Evolutionary conservation across 2,797 vertebrate genomes (phyloP).

Genomic region (Tenualosa ilisha): DNA sequence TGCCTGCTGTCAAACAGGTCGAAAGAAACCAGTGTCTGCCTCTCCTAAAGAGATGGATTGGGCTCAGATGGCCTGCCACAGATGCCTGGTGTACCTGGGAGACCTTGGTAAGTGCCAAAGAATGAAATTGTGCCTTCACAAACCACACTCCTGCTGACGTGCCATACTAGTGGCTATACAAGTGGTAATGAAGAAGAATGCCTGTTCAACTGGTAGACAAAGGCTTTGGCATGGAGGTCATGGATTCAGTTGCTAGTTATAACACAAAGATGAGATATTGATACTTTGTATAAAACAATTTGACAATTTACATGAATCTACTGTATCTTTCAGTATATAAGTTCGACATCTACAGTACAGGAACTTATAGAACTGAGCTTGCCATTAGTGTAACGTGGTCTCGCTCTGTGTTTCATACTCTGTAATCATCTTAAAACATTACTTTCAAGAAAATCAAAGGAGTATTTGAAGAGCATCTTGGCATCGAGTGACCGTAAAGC

Average conservation of each 20-base stretch:
- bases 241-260: neutral
- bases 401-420: neutral
- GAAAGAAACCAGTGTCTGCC: slow-evolving; percentile 91
- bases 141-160: neutral
- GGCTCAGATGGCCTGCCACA: slow-evolving; percentile 97
- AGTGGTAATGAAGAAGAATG: neutral
- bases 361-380: no score
- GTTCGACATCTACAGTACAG: no score
- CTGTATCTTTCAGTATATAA: no score
- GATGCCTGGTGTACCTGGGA: slow-evolving; percentile 94
- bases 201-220: neutral
- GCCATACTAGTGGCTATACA: neutral
- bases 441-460: neutral
- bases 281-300: neutral
- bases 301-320: neutral
- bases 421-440: neutral
- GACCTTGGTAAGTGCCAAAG: slow-evolving; percentile 85
- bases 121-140: neutral
- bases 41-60: slow-evolving; percentile 97
- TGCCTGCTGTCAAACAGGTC: slow-evolving; percentile 70
- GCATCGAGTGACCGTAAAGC: neutral
- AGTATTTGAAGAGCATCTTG: neutral
- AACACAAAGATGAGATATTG: neutral
- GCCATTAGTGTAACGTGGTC: no score
- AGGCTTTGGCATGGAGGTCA: neutral